These are phyloP conservation scores for Amphiura filiformis DNA, from an alignment of 35 echinoderm and acorn worm species.

Conservation along the genomic window DNA sequence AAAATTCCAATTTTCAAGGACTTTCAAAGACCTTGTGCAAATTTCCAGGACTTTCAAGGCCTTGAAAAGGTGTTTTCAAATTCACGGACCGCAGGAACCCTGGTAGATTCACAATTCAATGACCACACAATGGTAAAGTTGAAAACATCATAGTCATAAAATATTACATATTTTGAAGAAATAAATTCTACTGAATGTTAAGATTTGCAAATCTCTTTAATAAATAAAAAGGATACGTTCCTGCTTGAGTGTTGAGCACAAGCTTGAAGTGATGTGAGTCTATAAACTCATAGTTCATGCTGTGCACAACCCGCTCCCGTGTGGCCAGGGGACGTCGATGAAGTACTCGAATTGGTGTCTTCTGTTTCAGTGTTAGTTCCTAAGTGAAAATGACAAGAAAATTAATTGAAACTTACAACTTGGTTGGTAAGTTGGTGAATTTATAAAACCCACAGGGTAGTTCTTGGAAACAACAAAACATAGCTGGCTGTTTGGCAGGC, in stretches of 20 bases:
- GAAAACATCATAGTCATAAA: no score
- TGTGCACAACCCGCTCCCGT: constrained; percentile 76
- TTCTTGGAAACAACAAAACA: not conserved
- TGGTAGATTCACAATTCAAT: no score
- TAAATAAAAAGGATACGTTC: constrained; percentile 98
- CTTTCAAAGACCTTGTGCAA: no score
- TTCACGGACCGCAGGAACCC: no score
- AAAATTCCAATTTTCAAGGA: no score
- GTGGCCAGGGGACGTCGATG: constrained; percentile 82
- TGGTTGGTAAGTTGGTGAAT: not conserved
- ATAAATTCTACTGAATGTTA: not conserved
- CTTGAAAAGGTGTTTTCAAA: no score
- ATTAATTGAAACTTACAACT: not conserved
- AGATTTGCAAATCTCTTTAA: no score
- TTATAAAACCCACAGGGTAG: not conserved
- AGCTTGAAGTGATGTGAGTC: constrained; percentile 88
- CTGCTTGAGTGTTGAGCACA: constrained; percentile 81
- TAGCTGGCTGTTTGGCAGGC: not conserved
- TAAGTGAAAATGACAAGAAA: constrained; percentile 31
- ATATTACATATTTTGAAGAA: no score
- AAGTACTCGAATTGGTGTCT: constrained; percentile 91
- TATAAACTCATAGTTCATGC: constrained; percentile 55
- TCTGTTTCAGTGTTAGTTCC: constrained; percentile 81
- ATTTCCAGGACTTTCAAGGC: no score
- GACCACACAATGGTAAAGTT: no score